Evolutionary conservation across 2,797 vertebrate genomes (phyloP).

Genomic region (Paramormyrops hopkinsi): DNA sequence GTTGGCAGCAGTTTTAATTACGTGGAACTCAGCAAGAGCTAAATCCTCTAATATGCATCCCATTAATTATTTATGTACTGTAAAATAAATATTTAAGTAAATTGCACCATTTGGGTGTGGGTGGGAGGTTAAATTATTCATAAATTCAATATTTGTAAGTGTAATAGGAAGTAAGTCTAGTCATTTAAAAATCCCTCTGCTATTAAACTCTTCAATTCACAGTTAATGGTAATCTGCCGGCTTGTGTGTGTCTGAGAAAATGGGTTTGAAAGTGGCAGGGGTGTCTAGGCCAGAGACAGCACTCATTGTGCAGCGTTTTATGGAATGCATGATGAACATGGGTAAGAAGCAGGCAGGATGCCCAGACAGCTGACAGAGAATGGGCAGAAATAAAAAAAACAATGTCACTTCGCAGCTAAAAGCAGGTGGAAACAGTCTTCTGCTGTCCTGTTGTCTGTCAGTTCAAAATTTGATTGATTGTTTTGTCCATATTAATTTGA

Average conservation of each 20-base stretch:
- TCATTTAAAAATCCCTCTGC: conserved; percentile 38
- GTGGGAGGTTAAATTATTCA: conserved; percentile 65
- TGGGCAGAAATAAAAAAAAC: background rate
- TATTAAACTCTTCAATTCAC: conserved; percentile 46
- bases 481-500: background rate
- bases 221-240: conserved; percentile 35
- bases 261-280: background rate
- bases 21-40: conserved; percentile 52
- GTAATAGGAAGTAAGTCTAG: conserved; percentile 56
- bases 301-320: background rate
- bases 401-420: background rate
- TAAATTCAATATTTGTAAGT: conserved; percentile 65
- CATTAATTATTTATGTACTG: conserved; percentile 63
- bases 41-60: conserved; percentile 52
- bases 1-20: conserved; percentile 56
- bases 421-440: background rate
- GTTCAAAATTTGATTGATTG: background rate
- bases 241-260: conserved; percentile 3
- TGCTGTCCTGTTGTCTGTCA: background rate
- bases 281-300: background rate
- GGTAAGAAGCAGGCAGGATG: background rate
- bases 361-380: background rate
- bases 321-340: background rate
- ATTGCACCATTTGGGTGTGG: conserved; percentile 58
- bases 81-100: conserved; percentile 65